phyloP scores from a whole-genome alignment of 2,113 vertebrate species.

The Physeter macrocephalus region DNA sequence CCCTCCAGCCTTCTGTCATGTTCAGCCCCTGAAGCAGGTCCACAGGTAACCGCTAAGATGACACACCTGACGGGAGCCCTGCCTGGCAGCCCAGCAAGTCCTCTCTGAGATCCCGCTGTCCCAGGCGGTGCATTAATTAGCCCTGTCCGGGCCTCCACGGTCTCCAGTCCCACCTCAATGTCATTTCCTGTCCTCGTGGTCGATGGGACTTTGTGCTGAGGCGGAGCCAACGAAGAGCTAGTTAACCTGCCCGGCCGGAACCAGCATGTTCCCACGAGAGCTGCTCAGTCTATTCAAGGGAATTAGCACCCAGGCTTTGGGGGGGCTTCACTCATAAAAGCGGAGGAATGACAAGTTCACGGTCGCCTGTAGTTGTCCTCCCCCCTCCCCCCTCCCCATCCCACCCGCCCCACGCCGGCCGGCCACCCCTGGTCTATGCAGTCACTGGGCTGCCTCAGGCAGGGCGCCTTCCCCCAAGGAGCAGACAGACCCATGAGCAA shows the following conservation, averaged over 20 bases:
- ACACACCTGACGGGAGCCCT: background rate
- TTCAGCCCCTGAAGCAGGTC: background rate
- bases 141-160: background rate
- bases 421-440: fast-evolving
- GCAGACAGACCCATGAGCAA: background rate
- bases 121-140: background rate
- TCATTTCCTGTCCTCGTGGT: background rate
- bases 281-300: background rate
- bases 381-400: fast-evolving
- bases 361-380: background rate
- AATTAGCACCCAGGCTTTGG: too few species aligned
- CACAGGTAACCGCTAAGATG: background rate
- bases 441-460: background rate
- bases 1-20: background rate
- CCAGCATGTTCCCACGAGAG: fast-evolving
- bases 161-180: fast-evolving
- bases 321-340: background rate
- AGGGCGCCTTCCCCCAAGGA: background rate
- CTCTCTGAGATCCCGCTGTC: background rate
- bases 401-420: background rate
- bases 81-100: fast-evolving
- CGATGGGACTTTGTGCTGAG: background rate
- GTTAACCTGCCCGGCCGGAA: background rate
- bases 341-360: background rate
- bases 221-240: background rate